Conservation (phyloP, 2,888 invertebrate species). For the Homarus gammarus region DNA sequence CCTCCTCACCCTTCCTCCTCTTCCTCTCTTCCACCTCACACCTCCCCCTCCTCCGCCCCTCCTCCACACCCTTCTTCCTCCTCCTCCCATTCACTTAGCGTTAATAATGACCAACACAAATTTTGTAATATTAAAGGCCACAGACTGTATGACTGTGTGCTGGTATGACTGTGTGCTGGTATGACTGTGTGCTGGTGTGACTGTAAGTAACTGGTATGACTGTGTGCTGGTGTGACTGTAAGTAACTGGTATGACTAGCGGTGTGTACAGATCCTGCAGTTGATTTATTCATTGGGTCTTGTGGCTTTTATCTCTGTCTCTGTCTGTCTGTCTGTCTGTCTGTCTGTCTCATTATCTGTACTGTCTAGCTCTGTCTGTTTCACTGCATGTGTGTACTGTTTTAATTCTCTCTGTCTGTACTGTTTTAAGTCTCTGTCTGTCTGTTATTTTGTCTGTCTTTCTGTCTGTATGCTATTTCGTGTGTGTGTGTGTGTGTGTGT, state of each 20-base stretch:
- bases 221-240: too few relatives aligned
- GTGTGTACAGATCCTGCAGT: too few relatives aligned
- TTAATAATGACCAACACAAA: too few relatives aligned
- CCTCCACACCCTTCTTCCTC: neutral
- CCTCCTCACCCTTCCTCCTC: neutral
- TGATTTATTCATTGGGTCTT: too few relatives aligned
- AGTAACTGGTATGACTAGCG: too few relatives aligned
- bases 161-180: too few relatives aligned
- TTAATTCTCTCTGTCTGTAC: neutral
- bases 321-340: neutral
- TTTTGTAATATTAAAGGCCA: too few relatives aligned
- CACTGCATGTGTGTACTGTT: too few relatives aligned
- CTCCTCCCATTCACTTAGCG: neutral
- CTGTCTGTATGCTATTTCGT: neutral
- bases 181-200: too few relatives aligned
- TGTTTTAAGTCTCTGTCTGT: neutral
- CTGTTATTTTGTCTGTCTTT: neutral
- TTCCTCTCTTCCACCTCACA: too few relatives aligned
- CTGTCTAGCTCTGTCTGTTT: neutral
- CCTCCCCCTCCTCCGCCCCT: neutral
- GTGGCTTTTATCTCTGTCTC: neutral
- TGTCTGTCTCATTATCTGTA: neutral
- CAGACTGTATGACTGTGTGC: too few relatives aligned
- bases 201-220: too few relatives aligned
- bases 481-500: conserved; percentile 28